These are phyloP conservation scores for Mus spretus DNA, from an alignment of 2,797 vertebrate genomes.

Conservation along the genomic window DNA sequence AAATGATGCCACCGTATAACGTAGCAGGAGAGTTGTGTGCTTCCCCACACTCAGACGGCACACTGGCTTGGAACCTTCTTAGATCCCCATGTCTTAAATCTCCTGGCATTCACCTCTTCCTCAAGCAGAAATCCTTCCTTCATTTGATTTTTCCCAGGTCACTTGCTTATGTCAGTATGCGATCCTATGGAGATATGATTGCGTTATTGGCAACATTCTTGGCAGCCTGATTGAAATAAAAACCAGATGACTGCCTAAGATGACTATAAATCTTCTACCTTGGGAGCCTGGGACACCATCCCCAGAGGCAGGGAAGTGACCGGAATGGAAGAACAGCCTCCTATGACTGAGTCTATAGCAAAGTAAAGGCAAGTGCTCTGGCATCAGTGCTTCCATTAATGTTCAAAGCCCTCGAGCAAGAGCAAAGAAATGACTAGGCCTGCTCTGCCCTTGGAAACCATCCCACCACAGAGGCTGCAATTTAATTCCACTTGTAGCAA, in stretches of 20 bases:
- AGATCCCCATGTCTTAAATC: not conserved
- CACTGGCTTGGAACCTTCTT: constrained; percentile 46
- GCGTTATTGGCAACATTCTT: constrained; percentile 43
- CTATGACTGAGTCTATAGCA: not conserved
- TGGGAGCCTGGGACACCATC: constrained; percentile 69
- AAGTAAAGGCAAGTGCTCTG: not conserved
- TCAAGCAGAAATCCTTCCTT: constrained; percentile 65
- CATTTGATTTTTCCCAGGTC: constrained; percentile 78
- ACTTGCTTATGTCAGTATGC: constrained; percentile 39
- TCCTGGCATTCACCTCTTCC: constrained; percentile 7
- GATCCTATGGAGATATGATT: constrained; percentile 41
- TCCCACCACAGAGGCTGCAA: not conserved
- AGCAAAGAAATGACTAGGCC: not conserved
- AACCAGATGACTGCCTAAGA: constrained; percentile 67
- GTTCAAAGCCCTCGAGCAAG: not conserved
- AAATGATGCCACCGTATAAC: not conserved
- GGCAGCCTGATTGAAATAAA: constrained; percentile 3
- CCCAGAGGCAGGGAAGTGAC: constrained; percentile 52
- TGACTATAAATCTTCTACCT: constrained; percentile 72
- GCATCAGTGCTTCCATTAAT: not conserved
- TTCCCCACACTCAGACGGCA: not conserved
- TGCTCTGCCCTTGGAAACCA: not conserved
- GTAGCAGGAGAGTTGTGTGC: not conserved
- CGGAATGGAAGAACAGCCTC: not conserved
- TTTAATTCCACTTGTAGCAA: not conserved